Conservation (phyloP, 2,797 vertebrate species). For the Lepus townsendii region DNA sequence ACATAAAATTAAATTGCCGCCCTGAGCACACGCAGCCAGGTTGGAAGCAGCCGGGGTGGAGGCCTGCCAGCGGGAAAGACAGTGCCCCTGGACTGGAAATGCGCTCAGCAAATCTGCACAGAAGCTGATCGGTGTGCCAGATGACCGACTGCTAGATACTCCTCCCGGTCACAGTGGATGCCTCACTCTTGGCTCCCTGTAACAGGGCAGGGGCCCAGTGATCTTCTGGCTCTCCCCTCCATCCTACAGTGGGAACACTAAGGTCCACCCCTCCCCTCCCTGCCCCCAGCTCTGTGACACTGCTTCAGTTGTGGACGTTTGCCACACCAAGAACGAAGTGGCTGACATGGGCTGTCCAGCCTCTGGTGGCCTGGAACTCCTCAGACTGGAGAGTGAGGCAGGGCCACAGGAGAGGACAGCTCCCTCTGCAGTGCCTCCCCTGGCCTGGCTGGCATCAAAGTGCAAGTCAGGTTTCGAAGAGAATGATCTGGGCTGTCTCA, state of each 20-base stretch:
- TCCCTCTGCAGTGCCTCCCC: background rate
- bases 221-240: background rate
- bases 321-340: background rate
- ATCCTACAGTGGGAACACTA: background rate
- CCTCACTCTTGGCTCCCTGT: background rate
- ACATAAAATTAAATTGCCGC: constrained; percentile 40
- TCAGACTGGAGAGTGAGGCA: background rate
- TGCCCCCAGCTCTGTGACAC: background rate
- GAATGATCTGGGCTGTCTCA: background rate
- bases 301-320: background rate
- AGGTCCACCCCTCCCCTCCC: too few relatives aligned
- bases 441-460: background rate
- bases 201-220: background rate
- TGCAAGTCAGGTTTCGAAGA: background rate
- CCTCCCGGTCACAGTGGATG: background rate
- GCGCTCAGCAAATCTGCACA: background rate
- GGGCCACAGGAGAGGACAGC: background rate
- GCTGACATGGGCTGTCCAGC: background rate
- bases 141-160: background rate
- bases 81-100: background rate
- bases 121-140: background rate
- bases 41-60: background rate
- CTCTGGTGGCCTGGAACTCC: background rate
- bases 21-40: background rate
- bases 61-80: background rate